Evolutionary conservation across 2,797 vertebrate species (phyloP).

Genomic region (Pseudochromis fuscus): DNA sequence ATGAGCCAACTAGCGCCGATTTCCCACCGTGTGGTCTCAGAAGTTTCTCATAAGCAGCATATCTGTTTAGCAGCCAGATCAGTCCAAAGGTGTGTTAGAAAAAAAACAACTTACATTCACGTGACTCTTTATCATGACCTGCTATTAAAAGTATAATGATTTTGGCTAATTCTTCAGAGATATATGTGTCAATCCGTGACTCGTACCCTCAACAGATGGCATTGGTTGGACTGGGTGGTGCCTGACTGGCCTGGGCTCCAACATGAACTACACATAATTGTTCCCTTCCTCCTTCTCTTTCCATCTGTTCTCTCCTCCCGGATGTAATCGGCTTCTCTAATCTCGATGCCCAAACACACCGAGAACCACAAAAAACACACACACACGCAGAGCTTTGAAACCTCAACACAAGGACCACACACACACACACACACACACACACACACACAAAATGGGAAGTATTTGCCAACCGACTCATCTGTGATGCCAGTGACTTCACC

Average conservation of each 20-base stretch:
- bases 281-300: slow-evolving; percentile 67
- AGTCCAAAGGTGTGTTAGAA: background rate
- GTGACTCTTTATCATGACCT: too few relatives aligned
- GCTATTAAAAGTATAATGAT: background rate
- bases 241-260: slow-evolving; percentile 34
- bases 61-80: background rate
- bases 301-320: slow-evolving; percentile 60
- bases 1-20: background rate
- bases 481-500: slow-evolving; percentile 36
- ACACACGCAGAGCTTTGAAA: slow-evolving; percentile 36
- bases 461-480: slow-evolving; percentile 39
- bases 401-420: slow-evolving; percentile 31
- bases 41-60: background rate
- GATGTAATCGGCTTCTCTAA: slow-evolving; percentile 69
- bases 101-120: too few relatives aligned
- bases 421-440: slow-evolving; percentile 23
- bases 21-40: slow-evolving; percentile 11
- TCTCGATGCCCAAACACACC: slow-evolving; percentile 65
- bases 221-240: slow-evolving; percentile 43
- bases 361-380: slow-evolving; percentile 45
- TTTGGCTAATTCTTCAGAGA: slow-evolving; percentile 4
- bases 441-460: slow-evolving; percentile 23
- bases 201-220: slow-evolving; percentile 56
- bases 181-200: slow-evolving; percentile 2
- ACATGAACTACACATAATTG: slow-evolving; percentile 70